Percentiles rank a stretch among this genome's conserved stretches.
These are phyloP conservation scores for Parotocinclus haroldoi DNA, from an alignment of 2,797 vertebrate genomes.

Conservation along the genomic window DNA sequence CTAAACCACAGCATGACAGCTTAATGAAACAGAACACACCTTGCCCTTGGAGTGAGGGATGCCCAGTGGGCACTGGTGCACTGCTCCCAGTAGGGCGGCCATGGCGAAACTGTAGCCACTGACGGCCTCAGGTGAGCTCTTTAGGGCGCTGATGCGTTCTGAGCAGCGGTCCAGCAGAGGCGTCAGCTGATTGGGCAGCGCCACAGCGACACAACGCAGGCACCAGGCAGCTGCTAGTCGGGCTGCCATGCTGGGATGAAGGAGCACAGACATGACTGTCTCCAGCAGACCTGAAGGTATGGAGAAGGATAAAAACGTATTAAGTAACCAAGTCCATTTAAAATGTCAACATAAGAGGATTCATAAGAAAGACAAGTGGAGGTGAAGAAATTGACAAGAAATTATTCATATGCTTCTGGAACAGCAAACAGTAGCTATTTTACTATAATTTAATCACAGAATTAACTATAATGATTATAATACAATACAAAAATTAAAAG, in stretches of 20 bases:
- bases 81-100: conserved; percentile 92
- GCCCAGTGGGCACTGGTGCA: conserved; percentile 94
- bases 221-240: conserved; percentile 95
- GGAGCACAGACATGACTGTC: conserved; percentile 91
- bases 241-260: conserved; percentile 97
- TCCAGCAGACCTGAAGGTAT: conserved; percentile 83
- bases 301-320: background rate
- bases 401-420: no score
- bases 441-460: no score
- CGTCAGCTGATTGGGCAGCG: conserved; percentile 90
- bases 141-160: conserved; percentile 93
- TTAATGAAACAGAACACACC: conserved; percentile 60
- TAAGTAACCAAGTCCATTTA: background rate
- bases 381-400: no score
- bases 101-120: conserved; percentile 98
- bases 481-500: no score
- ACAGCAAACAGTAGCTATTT: no score
- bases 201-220: conserved; percentile 91
- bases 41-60: conserved; percentile 97
- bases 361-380: no score
- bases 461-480: no score
- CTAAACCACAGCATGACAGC: background rate
- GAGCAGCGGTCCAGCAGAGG: conserved; percentile 92
- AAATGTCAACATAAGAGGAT: no score
- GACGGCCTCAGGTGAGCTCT: conserved; percentile 95